Conservation (phyloP, 2,888 invertebrate species). For the Octodonta nipae region DNA sequence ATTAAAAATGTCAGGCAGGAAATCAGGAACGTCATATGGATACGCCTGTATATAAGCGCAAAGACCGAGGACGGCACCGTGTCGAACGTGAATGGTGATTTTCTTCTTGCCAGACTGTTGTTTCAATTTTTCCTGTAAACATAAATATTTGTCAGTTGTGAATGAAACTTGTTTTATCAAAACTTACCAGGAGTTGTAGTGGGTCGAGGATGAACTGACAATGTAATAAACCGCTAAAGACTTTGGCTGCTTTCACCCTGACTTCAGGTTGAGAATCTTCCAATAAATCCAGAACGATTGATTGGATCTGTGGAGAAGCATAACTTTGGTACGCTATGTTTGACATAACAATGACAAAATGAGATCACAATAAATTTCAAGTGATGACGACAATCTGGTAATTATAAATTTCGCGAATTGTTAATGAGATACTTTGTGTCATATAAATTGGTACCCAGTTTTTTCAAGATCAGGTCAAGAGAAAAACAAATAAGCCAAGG, state of each 20-base stretch:
- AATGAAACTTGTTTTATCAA: no score
- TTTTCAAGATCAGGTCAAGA: no score
- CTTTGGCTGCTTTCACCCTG: conserved; percentile 65
- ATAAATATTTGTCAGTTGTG: no score
- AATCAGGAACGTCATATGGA: conserved; percentile 74
- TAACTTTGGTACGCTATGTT: no score
- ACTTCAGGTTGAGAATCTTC: conserved; percentile 67
- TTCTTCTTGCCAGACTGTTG: conserved; percentile 5
- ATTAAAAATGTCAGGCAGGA: conserved; percentile 64
- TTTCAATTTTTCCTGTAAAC: conserved; percentile 6
- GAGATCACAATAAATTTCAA: no score
- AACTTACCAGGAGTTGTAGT: conserved; percentile 37
- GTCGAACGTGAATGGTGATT: no score
- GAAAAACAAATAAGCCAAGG: no score
- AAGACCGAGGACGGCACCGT: conserved; percentile 77
- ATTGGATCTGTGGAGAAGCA: conserved; percentile 37
- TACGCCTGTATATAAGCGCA: conserved; percentile 77
- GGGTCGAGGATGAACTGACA: conserved; percentile 62
- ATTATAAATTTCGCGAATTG: no score
- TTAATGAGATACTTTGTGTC: no score
- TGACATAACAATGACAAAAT: no score
- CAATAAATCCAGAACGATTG: conserved; percentile 52
- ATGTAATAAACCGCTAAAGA: conserved; percentile 75
- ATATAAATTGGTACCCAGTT: no score
- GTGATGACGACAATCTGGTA: no score